Conservation (phyloP, 2,888 invertebrate genomes). For the Atherix ibis region DNA sequence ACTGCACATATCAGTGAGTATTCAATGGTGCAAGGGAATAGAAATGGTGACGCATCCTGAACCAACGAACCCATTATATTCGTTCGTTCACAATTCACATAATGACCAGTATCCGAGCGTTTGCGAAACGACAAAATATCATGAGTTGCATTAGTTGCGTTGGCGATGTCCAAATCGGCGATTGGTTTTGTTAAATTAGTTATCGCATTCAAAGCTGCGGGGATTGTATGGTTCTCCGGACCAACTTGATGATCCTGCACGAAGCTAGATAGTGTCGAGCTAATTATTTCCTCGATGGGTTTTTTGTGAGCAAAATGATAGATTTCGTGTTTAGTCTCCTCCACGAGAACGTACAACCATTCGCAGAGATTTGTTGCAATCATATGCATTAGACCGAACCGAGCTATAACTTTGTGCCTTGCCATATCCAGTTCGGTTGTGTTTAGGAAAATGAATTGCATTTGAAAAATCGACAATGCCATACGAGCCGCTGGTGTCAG, state of each 20-base stretch:
- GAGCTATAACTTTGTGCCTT: slow-evolving; percentile 51
- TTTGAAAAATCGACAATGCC: slow-evolving; percentile 72
- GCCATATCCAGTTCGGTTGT: slow-evolving; percentile 57
- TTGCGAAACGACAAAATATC: slow-evolving; percentile 35
- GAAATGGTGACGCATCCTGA: slow-evolving; percentile 57
- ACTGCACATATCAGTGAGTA: slow-evolving; percentile 85
- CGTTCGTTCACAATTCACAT: slow-evolving; percentile 38
- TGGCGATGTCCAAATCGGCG: no score
- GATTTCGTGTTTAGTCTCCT: slow-evolving; percentile 79
- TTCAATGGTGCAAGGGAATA: slow-evolving; percentile 81
- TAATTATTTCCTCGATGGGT: not conserved
- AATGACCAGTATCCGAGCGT: slow-evolving; percentile 24
- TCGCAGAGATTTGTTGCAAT: slow-evolving; percentile 83
- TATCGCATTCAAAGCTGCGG: no score
- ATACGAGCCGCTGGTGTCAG: slow-evolving; percentile 69
- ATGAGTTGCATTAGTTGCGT: no score
- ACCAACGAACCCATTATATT: slow-evolving; percentile 56
- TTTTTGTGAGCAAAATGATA: slow-evolving; percentile 43
- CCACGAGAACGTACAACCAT: slow-evolving; percentile 76
- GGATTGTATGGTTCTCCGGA: no score
- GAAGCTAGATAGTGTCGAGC: no score
- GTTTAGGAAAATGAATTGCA: slow-evolving; percentile 88
- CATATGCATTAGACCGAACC: slow-evolving; percentile 85
- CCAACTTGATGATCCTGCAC: no score
- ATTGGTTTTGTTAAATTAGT: no score